These are phyloP conservation scores for Nycticorax nycticorax DNA, from an alignment of 2,113 vertebrate genomes.

Conservation along the genomic window DNA sequence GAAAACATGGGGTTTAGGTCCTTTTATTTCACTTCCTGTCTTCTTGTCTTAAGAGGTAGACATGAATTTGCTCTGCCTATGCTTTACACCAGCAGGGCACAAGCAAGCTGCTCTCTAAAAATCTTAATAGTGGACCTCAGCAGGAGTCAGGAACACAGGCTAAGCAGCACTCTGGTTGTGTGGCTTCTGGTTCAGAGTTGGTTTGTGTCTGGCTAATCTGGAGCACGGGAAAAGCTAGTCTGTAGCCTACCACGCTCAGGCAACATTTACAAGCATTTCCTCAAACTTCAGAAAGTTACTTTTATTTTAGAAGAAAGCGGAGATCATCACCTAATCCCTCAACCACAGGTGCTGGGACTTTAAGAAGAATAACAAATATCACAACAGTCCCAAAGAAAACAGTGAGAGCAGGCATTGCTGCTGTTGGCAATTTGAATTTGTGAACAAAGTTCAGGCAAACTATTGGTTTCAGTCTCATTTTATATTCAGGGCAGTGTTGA, in stretches of 20 bases:
- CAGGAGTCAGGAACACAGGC: not conserved
- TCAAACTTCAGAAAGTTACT: not conserved
- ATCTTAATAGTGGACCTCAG: not conserved
- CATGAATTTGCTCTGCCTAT: not conserved
- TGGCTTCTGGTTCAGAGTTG: not conserved
- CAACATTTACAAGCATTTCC: not conserved
- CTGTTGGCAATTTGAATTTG: constrained; percentile 15
- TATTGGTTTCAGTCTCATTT: constrained; percentile 30
- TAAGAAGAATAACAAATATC: constrained; percentile 65
- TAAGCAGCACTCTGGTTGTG: not conserved
- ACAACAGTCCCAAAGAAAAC: constrained; percentile 55
- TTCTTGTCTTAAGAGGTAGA: not conserved
- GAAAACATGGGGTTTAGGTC: accelerated
- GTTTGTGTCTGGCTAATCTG: not conserved
- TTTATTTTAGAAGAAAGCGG: constrained; percentile 1
- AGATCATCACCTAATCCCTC: constrained; percentile 53
- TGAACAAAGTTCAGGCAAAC: constrained; percentile 48
- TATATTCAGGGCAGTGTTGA: constrained; percentile 10
- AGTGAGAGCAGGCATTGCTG: constrained; percentile 9
- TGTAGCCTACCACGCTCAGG: not conserved
- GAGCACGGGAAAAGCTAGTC: not conserved
- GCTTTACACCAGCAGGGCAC: not conserved
- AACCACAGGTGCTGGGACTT: constrained; percentile 37
- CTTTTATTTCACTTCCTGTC: not conserved
- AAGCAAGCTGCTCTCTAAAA: not conserved